phyloP scores from a whole-genome alignment of 2,113 vertebrate genomes.

The Ptilonorhynchus violaceus region DNA sequence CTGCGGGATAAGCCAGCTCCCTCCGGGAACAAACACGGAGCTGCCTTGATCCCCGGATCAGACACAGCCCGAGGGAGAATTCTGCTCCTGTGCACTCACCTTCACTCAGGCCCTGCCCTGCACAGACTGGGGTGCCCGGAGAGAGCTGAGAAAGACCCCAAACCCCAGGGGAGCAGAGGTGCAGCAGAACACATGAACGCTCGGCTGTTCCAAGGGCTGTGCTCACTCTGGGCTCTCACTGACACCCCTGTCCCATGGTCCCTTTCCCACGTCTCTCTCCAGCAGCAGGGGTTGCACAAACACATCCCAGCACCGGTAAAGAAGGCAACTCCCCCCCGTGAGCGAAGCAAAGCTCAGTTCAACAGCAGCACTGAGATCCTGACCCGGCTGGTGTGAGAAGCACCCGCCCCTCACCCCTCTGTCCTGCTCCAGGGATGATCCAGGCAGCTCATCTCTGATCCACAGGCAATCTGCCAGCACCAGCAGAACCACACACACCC shows the following conservation, averaged over 20 bases:
- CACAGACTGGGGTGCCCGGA: neutral
- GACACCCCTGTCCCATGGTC: neutral
- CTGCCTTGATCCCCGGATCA: neutral
- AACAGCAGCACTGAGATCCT: neutral
- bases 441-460: neutral
- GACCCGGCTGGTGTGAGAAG: neutral
- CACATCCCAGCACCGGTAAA: fast-evolving
- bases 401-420: fast-evolving
- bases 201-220: fast-evolving
- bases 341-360: neutral
- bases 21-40: fast-evolving
- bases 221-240: fast-evolving
- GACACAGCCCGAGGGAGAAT: neutral
- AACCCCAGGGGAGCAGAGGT: neutral
- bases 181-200: fast-evolving
- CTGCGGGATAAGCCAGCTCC: neutral
- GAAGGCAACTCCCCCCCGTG: no score
- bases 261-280: neutral
- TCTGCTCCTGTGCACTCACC: fast-evolving
- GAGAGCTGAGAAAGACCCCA: neutral
- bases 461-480: neutral
- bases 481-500: neutral
- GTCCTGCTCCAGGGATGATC: neutral
- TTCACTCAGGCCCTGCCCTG: neutral
- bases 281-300: neutral